Base-by-base conservation (phyloP, 2,888 invertebrate species). In the Nephrocerus scutellatus region DNA sequence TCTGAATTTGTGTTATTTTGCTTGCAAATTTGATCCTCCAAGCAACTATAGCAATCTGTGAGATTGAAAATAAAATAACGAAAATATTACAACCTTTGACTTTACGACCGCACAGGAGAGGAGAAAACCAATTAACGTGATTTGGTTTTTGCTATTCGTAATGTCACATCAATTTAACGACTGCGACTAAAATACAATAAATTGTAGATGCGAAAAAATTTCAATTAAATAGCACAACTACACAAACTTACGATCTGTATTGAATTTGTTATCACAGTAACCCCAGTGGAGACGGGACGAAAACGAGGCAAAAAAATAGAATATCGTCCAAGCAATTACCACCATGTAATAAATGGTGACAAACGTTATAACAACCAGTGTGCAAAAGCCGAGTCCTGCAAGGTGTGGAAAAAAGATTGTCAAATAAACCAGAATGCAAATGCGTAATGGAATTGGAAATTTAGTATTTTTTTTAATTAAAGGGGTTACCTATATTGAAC, bases 331-430 rank as follows among this genome's bases (percentile, higher is more conserved):
- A 1, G 81, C 75, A 29, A 85, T 81, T 44, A 86, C 82, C 23
- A 85, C 76, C 79, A 84, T 86, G 67, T 85, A 86, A 61, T 85
- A 86, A 49, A 84, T 74, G 13, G 79, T 79, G 35, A 84, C 77
- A 26, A 83, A 68, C n/a, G 74, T 73, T 24, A 86, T 80, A 16
- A 84, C 79, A 23, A 81, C 73, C 45, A 84, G 67, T 1, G 81
- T 82, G 49, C 79, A 79, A 55, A 79, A 77, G 2, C 81, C 81
- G 2, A 81, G 63, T 2, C 79, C 79, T 52, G 67, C 69, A 56
- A 76, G 75, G 53, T n/a, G n/a, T n/a, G n/a, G n/a, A n/a, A n/a
- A n/a, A n/a, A n/a, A n/a, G n/a, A n/a, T n/a, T n/a, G n/a, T n/a
- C n/a, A 37, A n/a, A 32, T 32, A 18, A 25, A 36, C 10, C 21